These are phyloP conservation scores for Vireo altiloquus DNA, from an alignment of 2,113 vertebrate genomes.

Conservation along the genomic window DNA sequence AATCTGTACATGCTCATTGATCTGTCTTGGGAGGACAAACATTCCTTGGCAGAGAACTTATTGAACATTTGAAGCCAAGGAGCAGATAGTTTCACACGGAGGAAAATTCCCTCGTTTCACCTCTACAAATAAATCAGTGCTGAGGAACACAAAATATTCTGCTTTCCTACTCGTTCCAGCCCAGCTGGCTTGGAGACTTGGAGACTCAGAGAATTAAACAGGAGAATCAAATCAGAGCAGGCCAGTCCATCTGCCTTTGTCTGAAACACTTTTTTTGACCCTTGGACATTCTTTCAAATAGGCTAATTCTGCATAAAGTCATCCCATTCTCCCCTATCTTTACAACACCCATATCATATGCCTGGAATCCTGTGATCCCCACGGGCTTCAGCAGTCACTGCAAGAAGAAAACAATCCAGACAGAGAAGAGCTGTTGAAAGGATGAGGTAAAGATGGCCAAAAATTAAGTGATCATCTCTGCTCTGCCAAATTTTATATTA, in stretches of 20 bases:
- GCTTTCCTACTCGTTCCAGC: neutral
- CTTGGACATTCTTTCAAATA: neutral
- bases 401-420: neutral
- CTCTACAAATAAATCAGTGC: conserved; percentile 46
- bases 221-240: neutral
- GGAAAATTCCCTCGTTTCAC: conserved; percentile 47
- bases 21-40: conserved; percentile 16
- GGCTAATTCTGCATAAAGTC: neutral
- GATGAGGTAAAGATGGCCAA: neutral
- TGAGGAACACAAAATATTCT: conserved; percentile 31
- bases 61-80: neutral
- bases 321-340: neutral
- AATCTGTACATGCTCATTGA: neutral
- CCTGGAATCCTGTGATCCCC: neutral
- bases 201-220: neutral
- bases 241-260: conserved; percentile 12
- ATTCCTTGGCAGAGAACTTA: conserved; percentile 19
- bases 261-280: neutral
- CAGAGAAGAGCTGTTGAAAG: neutral
- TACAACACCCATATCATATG: neutral
- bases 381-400: neutral
- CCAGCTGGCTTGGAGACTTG: conserved; percentile 25
- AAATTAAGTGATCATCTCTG: neutral
- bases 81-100: conserved; percentile 25
- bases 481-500: neutral